phyloP scores from a whole-genome alignment of 2,113 vertebrate species.

The Phrynocephalus versicolor region DNA sequence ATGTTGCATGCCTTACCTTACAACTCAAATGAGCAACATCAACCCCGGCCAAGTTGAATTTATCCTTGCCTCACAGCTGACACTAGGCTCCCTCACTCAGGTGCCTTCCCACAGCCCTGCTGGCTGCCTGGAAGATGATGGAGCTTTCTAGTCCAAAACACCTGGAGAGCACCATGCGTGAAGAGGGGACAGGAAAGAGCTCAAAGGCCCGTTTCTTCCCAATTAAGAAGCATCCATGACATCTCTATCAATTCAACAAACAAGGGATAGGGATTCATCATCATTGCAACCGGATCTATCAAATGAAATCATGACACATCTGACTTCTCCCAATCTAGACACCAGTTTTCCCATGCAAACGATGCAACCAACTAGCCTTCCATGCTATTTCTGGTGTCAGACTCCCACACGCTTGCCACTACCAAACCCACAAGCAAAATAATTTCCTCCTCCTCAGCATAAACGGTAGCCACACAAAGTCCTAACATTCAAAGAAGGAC shows the following conservation, averaged over 20 bases:
- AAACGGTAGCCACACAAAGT: background rate
- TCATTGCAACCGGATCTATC: background rate
- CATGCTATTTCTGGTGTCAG: background rate
- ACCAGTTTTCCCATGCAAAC: background rate
- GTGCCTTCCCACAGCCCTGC: too few species aligned
- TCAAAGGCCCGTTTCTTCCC: background rate
- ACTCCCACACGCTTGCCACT: background rate
- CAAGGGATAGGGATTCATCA: background rate
- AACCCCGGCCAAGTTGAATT: too few species aligned
- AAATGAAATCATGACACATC: too few species aligned
- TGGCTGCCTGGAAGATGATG: too few species aligned
- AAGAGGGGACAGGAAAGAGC: background rate
- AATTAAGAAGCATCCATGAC: background rate
- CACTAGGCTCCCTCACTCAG: too few species aligned
- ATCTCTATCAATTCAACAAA: background rate
- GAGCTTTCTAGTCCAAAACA: too few species aligned
- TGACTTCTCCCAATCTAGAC: background rate
- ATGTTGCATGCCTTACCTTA: background rate
- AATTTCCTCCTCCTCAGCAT: background rate
- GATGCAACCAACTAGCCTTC: background rate
- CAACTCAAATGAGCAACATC: background rate
- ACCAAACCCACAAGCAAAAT: background rate
- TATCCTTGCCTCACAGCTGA: too few species aligned
- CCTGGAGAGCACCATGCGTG: too few species aligned
- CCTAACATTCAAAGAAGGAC: background rate